Evolutionary conservation across 2,797 vertebrate genomes (phyloP).

Genomic region (Ibycter americanus): DNA sequence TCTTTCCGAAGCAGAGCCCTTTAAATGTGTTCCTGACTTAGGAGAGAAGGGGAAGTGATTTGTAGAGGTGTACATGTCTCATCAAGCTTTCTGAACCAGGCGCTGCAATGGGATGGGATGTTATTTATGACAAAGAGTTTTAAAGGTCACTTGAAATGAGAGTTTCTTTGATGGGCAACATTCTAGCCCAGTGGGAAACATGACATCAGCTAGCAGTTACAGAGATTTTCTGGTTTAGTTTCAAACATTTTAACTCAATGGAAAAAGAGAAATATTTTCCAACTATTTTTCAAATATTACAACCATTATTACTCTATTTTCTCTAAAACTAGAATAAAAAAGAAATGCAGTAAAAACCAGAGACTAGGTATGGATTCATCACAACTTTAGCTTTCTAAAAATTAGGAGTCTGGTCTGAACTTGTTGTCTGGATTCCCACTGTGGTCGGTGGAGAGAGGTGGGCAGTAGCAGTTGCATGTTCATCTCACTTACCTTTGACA

Average conservation of each 20-base stretch:
- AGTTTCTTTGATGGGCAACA: background rate
- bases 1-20: background rate
- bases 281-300: background rate
- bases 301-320: background rate
- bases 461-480: background rate
- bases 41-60: conserved; percentile 3
- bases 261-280: background rate
- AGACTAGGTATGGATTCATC: background rate
- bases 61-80: background rate
- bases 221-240: background rate
- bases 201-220: background rate
- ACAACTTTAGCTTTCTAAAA: background rate
- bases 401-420: background rate
- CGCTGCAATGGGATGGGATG: background rate
- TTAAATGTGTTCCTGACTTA: background rate
- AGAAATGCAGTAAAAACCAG: background rate
- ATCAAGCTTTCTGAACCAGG: background rate
- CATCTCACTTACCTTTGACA: background rate
- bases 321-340: background rate
- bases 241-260: background rate
- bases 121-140: conserved; percentile 8
- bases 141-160: background rate
- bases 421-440: background rate
- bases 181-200: background rate
- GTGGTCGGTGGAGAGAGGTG: background rate